phyloP scores from a whole-genome alignment of 1,140 invertebrate species.

The Achatina immaculata region DNA sequence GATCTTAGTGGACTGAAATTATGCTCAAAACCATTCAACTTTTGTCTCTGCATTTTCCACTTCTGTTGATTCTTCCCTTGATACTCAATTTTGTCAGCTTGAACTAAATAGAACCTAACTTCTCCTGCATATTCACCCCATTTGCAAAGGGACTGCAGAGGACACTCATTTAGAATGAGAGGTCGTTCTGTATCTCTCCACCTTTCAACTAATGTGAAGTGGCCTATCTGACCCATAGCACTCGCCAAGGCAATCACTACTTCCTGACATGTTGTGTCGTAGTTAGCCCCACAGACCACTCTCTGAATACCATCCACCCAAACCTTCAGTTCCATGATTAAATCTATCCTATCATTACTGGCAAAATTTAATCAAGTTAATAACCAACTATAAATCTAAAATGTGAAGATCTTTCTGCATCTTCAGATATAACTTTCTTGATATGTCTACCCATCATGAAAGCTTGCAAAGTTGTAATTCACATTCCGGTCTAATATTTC shows the following conservation, averaged over 20 bases:
- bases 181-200: constrained; percentile 95
- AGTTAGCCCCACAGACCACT: constrained; percentile 96
- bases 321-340: constrained; percentile 93
- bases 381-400: no score
- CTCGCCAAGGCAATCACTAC: constrained; percentile 98
- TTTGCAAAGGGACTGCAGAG: constrained; percentile 90
- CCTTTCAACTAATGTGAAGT: constrained; percentile 94
- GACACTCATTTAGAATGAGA: constrained; percentile 91
- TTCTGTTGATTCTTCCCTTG: neutral
- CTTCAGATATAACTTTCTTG: no score
- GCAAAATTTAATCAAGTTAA: no score
- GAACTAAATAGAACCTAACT: constrained; percentile 86
- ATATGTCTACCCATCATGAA: no score
- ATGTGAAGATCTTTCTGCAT: no score
- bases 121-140: constrained; percentile 98
- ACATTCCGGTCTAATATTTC: no score
- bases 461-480: no score
- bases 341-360: neutral
- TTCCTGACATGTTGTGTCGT: constrained; percentile 97
- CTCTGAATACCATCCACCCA: constrained; percentile 98
- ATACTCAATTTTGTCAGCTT: constrained; percentile 49
- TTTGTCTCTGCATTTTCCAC: neutral
- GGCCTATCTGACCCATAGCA: constrained; percentile 95
- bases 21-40: neutral
- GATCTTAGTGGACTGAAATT: neutral